A percentile compares a stretch with the other conserved stretches of the same genome.
Evolutionary conservation across 2,797 vertebrate genomes (phyloP).

Genomic region (Sebastolobus alascanus): DNA sequence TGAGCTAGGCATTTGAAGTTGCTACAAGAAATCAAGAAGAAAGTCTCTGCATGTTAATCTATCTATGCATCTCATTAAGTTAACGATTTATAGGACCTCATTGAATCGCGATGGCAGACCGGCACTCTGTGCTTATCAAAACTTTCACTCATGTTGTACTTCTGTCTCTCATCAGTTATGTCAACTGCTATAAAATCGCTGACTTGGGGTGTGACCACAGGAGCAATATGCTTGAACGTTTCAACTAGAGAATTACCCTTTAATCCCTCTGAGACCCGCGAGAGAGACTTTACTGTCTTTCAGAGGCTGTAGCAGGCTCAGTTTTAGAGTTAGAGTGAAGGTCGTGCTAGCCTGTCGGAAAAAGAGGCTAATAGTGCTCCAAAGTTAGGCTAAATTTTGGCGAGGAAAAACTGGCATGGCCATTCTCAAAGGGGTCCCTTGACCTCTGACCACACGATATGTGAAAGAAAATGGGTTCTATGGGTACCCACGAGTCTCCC

Average conservation of each 20-base stretch:
- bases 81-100: not conserved
- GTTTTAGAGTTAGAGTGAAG: too few species aligned
- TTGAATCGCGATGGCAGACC: not conserved
- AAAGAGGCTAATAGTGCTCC: too few species aligned
- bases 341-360: too few species aligned
- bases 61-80: not conserved
- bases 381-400: too few species aligned
- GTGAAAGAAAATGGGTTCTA: too few species aligned
- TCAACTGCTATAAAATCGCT: slow-evolving; percentile 10
- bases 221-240: slow-evolving; percentile 2
- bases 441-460: too few species aligned
- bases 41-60: not conserved
- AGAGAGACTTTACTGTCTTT: too few species aligned
- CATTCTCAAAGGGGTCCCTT: too few species aligned
- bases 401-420: too few species aligned
- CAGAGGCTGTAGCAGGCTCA: too few species aligned
- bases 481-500: too few species aligned
- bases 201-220: not conserved
- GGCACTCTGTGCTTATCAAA: too few species aligned
- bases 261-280: not conserved
- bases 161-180: not conserved
- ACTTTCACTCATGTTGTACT: not conserved
- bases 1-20: not conserved
- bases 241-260: not conserved
- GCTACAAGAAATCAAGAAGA: not conserved